Base-by-base conservation (phyloP, 2,888 invertebrate genomes). In the Drosophila falleni region DNA sequence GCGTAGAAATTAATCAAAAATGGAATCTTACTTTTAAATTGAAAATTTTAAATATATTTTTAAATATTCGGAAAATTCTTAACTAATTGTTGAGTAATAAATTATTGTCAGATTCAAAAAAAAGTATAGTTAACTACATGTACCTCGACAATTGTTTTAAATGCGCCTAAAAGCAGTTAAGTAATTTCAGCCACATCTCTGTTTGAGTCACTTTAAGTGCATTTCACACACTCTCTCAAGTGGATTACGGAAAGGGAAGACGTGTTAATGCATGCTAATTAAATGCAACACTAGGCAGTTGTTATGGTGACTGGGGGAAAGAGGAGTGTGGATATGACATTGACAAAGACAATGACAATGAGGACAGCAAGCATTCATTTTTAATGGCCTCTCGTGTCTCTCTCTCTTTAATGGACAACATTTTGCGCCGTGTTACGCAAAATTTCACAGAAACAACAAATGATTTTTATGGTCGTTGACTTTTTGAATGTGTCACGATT, bases 181-280 rank as follows among this genome's bases (percentile, higher is more conserved):
- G 9, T 31, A 5, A 9, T 26, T 42, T n/a, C 8, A 9, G 5
- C 15, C 5, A 11, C 1, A 31, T 1, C n/a, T 33, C 13, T 23
- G 3, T 10, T 26, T 15, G 8, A 10, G 13, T 10, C 16, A 31
- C 16, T 29, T 35, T 37, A 5, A 39, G 39, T 23, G 39, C 15
- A 47, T 55, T 46, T 0, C 19, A 16, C n/a, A 23, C 35, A 62
- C n/a, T 11, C n/a, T n/a, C n/a, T 35, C 8, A 19, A 46, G 55
- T 29, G 41, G 4, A 41, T 13, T 1, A 53, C 0, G 9, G 19
- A 16, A 33, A 35, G 9, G 19, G 26, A 8, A 13, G 2, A 11
- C 49, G 42, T 50, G 39, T 53, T 39, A 16, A 9, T 63, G 72
- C 41, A 60, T 60, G 56, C 55, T 71, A 67, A 77, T 75, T 71